phyloP scores from a whole-genome alignment of 2,888 invertebrate genomes.

The Nipponacmea schrenckii region DNA sequence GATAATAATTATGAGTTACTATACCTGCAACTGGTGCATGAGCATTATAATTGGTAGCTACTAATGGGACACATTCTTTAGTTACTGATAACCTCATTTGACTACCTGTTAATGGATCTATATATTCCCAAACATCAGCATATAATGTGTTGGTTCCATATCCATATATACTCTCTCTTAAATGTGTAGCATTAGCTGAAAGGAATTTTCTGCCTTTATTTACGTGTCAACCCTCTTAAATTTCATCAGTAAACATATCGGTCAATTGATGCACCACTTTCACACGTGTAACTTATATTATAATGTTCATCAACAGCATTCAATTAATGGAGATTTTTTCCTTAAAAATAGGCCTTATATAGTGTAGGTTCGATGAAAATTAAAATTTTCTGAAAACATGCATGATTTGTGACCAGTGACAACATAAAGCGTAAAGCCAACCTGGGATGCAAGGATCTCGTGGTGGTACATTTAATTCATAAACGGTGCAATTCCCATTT shows the following conservation, averaged over 20 bases:
- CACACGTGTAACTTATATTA: no score
- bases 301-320: no score
- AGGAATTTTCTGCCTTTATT: background rate
- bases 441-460: conserved; percentile 15
- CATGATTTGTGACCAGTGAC: background rate
- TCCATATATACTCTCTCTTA: conserved; percentile 10
- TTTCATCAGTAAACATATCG: no score
- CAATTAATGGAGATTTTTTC: no score
- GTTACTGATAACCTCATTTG: conserved; percentile 12
- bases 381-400: no score
- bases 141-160: conserved; percentile 15
- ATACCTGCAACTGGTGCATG: background rate
- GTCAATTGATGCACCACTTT: no score
- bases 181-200: conserved; percentile 13
- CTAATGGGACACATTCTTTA: background rate
- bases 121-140: conserved; percentile 16
- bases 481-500: background rate
- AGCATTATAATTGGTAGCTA: background rate
- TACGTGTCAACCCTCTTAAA: no score
- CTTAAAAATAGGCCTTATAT: no score
- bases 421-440: no score
- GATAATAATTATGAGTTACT: background rate
- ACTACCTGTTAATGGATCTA: background rate
- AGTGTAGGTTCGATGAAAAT: no score
- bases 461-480: conserved; percentile 1